These are phyloP conservation scores for Mus spretus DNA, from an alignment of 2,797 vertebrate genomes.

Conservation along the genomic window DNA sequence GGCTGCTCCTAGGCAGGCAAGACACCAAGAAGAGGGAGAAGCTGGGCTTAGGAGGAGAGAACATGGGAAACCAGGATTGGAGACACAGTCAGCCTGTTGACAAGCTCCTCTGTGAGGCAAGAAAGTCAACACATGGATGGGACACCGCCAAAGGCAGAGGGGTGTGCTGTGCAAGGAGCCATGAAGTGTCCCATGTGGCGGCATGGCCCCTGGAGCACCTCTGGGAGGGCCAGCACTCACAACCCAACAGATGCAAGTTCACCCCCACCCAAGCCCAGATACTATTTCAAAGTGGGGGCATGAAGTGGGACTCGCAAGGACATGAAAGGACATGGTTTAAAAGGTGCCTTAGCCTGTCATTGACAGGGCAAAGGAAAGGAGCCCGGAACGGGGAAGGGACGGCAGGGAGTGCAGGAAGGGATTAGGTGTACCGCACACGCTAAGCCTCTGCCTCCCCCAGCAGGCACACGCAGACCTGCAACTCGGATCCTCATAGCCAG, in stretches of 20 bases:
- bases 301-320: not conserved
- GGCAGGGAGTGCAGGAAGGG: not conserved
- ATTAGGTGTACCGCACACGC: accelerated
- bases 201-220: not conserved
- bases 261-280: not conserved
- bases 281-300: not conserved
- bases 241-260: not conserved
- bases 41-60: accelerated
- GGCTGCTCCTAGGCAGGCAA: accelerated
- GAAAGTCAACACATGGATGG: not conserved
- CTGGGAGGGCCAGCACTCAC: accelerated
- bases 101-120: not conserved
- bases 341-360: not conserved
- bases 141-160: not conserved
- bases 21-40: accelerated
- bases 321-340: not conserved
- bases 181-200: accelerated
- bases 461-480: not conserved
- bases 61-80: accelerated
- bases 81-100: no score
- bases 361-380: not conserved
- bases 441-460: not conserved
- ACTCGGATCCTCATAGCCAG: not conserved
- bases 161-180: not conserved
- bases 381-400: accelerated